Conservation (phyloP, 2,797 vertebrate species). For the Coregonus sp. region DNA sequence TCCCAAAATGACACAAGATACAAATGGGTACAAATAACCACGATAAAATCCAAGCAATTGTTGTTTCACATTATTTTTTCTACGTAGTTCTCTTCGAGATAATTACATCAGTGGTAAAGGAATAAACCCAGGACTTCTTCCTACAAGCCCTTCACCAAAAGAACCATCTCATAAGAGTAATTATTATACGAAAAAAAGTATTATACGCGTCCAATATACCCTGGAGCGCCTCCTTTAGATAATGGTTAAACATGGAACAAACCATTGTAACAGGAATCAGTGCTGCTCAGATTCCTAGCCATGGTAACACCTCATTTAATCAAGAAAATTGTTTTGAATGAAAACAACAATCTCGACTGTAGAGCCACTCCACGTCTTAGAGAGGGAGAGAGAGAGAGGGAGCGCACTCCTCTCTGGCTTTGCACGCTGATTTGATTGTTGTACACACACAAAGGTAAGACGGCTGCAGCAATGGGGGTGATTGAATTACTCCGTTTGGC, state of each 20-base stretch:
- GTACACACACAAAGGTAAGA: conserved; percentile 64
- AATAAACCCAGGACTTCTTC: no score
- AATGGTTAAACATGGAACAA: conserved; percentile 75
- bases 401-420: conserved; percentile 57
- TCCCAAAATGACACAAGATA: neutral
- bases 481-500: conserved; percentile 86
- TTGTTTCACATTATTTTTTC: neutral
- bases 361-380: conserved; percentile 49
- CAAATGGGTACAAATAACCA: neutral
- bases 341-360: conserved; percentile 76
- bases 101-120: neutral
- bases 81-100: neutral
- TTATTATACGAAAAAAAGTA: neutral
- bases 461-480: conserved; percentile 68
- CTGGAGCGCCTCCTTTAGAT: conserved; percentile 65
- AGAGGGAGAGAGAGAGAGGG: conserved; percentile 15
- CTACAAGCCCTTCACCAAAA: neutral
- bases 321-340: conserved; percentile 78
- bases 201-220: conserved; percentile 27
- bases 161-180: conserved; percentile 26
- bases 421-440: conserved; percentile 73
- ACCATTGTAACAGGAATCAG: conserved; percentile 73
- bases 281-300: conserved; percentile 68
- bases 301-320: conserved; percentile 77
- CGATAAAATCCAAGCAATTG: neutral